Conservation (phyloP, 2,797 vertebrate species). For the Neomorphus geoffroyi region DNA sequence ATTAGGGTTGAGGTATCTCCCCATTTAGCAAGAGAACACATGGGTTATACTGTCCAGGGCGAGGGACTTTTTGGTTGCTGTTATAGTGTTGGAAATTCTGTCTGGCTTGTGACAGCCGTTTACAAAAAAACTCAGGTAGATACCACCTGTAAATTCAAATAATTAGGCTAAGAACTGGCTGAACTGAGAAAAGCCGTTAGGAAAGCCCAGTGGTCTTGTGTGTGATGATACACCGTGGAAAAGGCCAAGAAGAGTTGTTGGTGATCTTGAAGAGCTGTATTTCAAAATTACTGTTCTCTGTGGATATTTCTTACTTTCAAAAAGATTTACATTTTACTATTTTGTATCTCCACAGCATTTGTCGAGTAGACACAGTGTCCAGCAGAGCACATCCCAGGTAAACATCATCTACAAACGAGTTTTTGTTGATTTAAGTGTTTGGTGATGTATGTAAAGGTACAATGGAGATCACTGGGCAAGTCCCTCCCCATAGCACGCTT, state of each 20-base stretch:
- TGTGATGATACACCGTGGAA: background rate
- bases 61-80: background rate
- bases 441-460: background rate
- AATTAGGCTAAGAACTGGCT: background rate
- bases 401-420: background rate
- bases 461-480: background rate
- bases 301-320: background rate
- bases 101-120: background rate
- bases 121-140: background rate
- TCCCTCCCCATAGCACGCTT: background rate
- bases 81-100: background rate
- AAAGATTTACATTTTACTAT: slow-evolving; percentile 10
- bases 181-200: background rate
- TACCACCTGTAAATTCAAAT: background rate
- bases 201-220: background rate
- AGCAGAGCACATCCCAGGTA: slow-evolving; percentile 99
- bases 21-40: background rate
- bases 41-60: background rate
- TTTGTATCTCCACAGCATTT: slow-evolving; percentile 85
- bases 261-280: background rate
- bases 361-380: slow-evolving; percentile 97
- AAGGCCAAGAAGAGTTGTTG: background rate
- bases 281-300: background rate
- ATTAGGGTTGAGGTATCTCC: background rate
- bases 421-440: background rate